Conservation (phyloP, 1,140 invertebrate genomes). For the Halictus rubicundus region DNA sequence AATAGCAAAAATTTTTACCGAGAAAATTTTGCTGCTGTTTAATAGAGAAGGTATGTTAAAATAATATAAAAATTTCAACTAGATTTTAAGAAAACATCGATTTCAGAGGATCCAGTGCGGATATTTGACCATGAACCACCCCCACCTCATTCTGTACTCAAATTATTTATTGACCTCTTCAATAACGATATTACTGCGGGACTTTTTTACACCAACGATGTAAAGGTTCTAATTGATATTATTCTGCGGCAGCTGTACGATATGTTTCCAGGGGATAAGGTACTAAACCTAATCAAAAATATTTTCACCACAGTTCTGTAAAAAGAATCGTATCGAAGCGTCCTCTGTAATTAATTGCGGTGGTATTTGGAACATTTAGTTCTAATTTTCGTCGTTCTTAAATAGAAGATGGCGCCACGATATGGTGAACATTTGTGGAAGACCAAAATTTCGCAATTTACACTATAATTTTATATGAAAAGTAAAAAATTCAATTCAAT, state of each 20-base stretch:
- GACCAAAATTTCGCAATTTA: no score
- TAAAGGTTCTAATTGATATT: conserved; percentile 95
- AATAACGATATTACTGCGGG: conserved; percentile 87
- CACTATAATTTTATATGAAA: no score
- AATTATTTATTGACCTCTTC: conserved; percentile 93
- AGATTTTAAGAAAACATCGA: conserved; percentile 17
- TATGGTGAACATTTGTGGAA: no score
- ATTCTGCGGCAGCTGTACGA: conserved; percentile 93
- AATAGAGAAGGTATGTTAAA: conserved; percentile 91
- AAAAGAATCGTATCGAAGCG: no score
- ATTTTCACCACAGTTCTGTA: no score
- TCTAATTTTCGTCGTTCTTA: no score
- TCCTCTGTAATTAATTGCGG: not conserved
- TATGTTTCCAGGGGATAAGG: conserved; percentile 91
- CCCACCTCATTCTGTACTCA: conserved; percentile 91
- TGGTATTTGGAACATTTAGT: no score
- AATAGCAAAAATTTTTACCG: conserved; percentile 92
- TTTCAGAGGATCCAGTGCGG: conserved; percentile 91
- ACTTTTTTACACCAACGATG: conserved; percentile 96
- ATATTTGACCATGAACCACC: conserved; percentile 91
- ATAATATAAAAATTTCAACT: not conserved
- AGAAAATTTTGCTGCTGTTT: conserved; percentile 91
- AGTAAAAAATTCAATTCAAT: not conserved
- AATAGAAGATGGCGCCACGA: no score
- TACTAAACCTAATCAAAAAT: conserved; percentile 74